These are phyloP conservation scores for Drosophila chauvacae DNA, from an alignment of 1,140 invertebrate species.

Conservation along the genomic window DNA sequence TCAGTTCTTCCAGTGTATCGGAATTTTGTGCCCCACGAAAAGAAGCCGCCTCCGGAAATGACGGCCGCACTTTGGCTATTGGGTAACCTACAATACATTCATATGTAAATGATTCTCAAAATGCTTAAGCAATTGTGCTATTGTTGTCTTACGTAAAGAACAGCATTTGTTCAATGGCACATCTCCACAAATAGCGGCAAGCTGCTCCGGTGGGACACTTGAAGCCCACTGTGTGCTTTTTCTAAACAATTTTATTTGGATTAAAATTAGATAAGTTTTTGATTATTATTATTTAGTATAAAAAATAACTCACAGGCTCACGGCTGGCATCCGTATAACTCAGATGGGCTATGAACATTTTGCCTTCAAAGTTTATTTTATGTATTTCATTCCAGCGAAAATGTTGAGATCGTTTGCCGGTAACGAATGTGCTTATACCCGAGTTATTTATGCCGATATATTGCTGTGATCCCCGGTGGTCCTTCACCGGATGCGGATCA, in stretches of 20 bases:
- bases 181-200: constrained; percentile 97
- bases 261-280: background rate
- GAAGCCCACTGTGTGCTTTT: constrained; percentile 98
- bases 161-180: constrained; percentile 97
- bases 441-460: constrained; percentile 98
- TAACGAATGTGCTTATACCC: constrained; percentile 97
- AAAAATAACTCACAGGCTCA: constrained; percentile 80
- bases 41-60: constrained; percentile 96
- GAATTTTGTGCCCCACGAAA: constrained; percentile 97
- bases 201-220: constrained; percentile 95
- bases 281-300: background rate
- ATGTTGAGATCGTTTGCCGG: constrained; percentile 95
- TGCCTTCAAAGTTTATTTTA: constrained; percentile 98
- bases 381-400: constrained; percentile 98
- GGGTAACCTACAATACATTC: constrained; percentile 88
- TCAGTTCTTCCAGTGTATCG: constrained; percentile 95
- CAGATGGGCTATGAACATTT: constrained; percentile 98
- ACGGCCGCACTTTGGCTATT: constrained; percentile 94
- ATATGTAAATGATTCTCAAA: background rate
- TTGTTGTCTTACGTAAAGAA: constrained; percentile 95
- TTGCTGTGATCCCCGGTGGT: constrained; percentile 88
- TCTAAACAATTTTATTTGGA: constrained; percentile 86
- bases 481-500: constrained; percentile 99
- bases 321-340: constrained; percentile 87
- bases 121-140: constrained; percentile 47